Percentiles rank a stretch among this genome's conserved stretches.
These are phyloP conservation scores for Leptopterna dolabrata DNA, from an alignment of 2,888 invertebrate genomes.

Conservation along the genomic window DNA sequence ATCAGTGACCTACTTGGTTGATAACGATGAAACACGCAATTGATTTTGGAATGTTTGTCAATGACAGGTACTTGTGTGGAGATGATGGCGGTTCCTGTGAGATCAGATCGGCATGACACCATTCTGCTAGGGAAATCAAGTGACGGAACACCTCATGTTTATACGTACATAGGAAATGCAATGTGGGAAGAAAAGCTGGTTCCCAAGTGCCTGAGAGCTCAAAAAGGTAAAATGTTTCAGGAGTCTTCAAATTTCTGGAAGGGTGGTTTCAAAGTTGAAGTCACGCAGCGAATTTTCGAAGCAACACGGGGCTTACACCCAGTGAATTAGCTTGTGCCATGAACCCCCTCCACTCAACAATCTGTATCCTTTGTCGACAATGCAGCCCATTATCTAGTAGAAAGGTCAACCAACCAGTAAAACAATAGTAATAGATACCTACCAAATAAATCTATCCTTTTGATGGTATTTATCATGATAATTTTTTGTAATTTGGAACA, in stretches of 20 bases:
- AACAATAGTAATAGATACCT: too few species aligned
- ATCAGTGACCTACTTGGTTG: too few species aligned
- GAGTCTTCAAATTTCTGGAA: background rate
- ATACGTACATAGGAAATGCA: background rate
- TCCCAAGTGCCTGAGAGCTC: constrained; percentile 5
- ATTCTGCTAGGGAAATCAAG: constrained; percentile 9
- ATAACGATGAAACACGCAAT: too few species aligned
- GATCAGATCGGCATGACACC: background rate
- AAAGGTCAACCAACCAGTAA: too few species aligned
- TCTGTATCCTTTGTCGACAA: too few species aligned
- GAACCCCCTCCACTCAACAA: too few species aligned
- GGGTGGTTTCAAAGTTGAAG: background rate
- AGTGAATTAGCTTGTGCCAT: too few species aligned
- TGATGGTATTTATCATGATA: too few species aligned
- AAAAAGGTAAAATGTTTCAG: background rate
- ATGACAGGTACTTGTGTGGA: background rate
- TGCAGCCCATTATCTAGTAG: too few species aligned
- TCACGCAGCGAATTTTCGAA: background rate
- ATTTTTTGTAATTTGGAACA: too few species aligned
- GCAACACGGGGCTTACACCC: background rate
- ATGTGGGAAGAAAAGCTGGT: background rate
- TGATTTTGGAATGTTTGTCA: background rate
- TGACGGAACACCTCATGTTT: background rate
- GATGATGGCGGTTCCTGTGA: background rate
- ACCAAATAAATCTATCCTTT: too few species aligned